Evolutionary conservation across 2,888 invertebrate genomes (phyloP).

Genomic region (Podabrus alpinus): DNA sequence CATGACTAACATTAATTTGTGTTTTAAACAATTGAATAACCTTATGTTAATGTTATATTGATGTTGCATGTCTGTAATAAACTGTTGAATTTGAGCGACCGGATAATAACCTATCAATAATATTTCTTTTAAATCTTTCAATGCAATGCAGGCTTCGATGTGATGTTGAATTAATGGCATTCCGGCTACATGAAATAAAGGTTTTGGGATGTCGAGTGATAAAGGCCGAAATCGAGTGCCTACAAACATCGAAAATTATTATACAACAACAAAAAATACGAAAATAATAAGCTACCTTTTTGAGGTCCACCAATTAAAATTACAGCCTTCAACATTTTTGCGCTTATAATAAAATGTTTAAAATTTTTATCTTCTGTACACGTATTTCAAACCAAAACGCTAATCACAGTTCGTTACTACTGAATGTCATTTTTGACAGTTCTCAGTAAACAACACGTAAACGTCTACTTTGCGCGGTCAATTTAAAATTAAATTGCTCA

Average conservation of each 20-base stretch:
- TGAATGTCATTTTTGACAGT: neutral
- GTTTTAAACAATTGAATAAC: slow-evolving; percentile 41
- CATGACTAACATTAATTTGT: neutral
- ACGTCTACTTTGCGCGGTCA: neutral
- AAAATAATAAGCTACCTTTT: slow-evolving; percentile 69
- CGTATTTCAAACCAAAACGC: neutral
- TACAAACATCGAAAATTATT: slow-evolving; percentile 53
- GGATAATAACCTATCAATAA: slow-evolving; percentile 94
- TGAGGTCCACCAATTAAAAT: slow-evolving; percentile 93
- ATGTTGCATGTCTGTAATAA: slow-evolving; percentile 84
- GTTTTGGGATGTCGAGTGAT: slow-evolving; percentile 96
- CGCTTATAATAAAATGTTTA: neutral
- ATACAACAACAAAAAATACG: slow-evolving; percentile 7
- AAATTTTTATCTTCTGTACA: neutral
- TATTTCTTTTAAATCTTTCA: slow-evolving; percentile 85
- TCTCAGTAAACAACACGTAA: neutral
- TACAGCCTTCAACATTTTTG: slow-evolving; percentile 77
- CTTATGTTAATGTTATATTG: slow-evolving; percentile 81
- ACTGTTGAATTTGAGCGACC: slow-evolving; percentile 80
- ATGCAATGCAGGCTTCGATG: slow-evolving; percentile 86
- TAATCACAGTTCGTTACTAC: too few relatives aligned
- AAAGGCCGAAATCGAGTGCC: slow-evolving; percentile 97
- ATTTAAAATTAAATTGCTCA: neutral
- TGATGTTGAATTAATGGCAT: slow-evolving; percentile 95
- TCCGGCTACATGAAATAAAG: slow-evolving; percentile 96